Base-by-base conservation (phyloP, 2,888 invertebrate species). In the Agelastica alni region DNA sequence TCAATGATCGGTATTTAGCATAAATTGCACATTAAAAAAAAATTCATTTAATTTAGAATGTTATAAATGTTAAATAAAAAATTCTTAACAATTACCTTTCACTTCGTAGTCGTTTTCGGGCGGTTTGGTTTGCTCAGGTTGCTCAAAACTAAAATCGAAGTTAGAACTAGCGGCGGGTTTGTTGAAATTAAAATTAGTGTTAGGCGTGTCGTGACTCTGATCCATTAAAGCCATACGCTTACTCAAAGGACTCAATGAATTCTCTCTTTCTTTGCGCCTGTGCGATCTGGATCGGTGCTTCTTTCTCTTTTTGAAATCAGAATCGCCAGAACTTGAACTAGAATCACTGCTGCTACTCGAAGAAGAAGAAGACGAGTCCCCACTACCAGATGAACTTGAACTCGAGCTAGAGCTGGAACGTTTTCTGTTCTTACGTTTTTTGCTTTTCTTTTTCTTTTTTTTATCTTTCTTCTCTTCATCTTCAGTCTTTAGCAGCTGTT, bases 171-270 rank as follows among this genome's bases (percentile, higher is more conserved):
- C 82, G 9, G 86, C 85, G 61, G 86, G 87, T 71, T 88, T 88
- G 75, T 87, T 88, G 74, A 86, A 88, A 69, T 87, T 86, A 4
- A 83, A 85, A 76, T 79, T 83, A 66, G 82, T 81, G 65, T 82
- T 81, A 0, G 76, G 72, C 2, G 76, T 75, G 47, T 77, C 78
- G 53, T 77, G 76, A 2, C 79, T 79, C 39, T 85, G 83, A 49
- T 85, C 81, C 76, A 87, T 81, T 78, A 86, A 81, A 14, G 88
- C 89, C 88, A 91, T 89, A 7, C 91, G 85, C 73, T 91, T 91
- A 77, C 90, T 91, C 20, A 91, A 79, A 1, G 91, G 91, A 22
- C 91, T 91, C 43, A 91, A 76, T 0, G 91, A 91, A 5, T 85
- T 84, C 66, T 87, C 85, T 1, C 63, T 58, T 46, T 85, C 83